A percentile compares a stretch with the other conserved stretches of the same genome.
Evolutionary conservation across 2,113 vertebrate species (phyloP).

Genomic region (Corydoras sp.): DNA sequence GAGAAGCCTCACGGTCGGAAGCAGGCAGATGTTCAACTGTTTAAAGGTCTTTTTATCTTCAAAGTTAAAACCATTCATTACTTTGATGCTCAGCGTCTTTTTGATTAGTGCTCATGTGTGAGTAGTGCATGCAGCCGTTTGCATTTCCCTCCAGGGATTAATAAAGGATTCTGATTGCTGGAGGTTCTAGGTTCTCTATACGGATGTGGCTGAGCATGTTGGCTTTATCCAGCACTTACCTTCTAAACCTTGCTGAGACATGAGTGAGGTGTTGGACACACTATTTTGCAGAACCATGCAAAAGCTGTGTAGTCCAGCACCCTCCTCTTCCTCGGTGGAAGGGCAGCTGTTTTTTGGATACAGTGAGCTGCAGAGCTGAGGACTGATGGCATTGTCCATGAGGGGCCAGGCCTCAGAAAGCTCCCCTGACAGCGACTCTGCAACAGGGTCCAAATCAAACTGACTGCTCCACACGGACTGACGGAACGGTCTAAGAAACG

Average conservation of each 20-base stretch:
- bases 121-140: no score
- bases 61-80: constrained; percentile 6
- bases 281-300: constrained; percentile 27
- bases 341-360: constrained; percentile 31
- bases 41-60: neutral
- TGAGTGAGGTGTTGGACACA: constrained; percentile 33
- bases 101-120: constrained; percentile 4
- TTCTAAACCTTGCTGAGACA: constrained; percentile 44
- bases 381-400: constrained; percentile 62
- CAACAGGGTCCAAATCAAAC: constrained; percentile 61
- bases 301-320: constrained; percentile 17
- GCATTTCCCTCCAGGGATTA: no score
- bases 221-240: constrained; percentile 43
- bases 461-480: constrained; percentile 61
- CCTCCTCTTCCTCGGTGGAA: constrained; percentile 16
- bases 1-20: neutral
- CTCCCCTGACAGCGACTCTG: constrained; percentile 58
- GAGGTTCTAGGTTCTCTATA: no score
- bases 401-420: constrained; percentile 70
- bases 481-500: constrained; percentile 49
- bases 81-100: constrained; percentile 27
- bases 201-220: no score
- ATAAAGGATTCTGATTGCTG: constrained; percentile 2
- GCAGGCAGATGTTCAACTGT: neutral
- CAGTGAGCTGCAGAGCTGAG: constrained; percentile 41